These are phyloP conservation scores for Drosophila ercepeae DNA, from an alignment of 1,140 invertebrate species.

Conservation along the genomic window DNA sequence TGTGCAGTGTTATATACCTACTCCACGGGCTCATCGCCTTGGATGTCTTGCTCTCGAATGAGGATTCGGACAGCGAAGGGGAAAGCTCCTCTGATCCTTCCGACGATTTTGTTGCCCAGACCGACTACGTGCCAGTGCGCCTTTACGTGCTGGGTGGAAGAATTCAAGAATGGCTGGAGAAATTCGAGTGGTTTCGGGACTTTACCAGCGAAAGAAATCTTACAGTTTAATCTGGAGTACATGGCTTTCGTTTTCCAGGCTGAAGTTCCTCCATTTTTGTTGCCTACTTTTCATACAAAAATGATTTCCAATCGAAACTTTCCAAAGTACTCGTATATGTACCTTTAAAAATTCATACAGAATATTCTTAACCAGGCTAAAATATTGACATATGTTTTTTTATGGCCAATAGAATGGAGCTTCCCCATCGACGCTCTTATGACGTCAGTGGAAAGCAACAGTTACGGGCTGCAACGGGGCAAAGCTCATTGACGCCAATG, in stretches of 20 bases:
- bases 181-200: constrained; percentile 36
- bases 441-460: constrained; percentile 57
- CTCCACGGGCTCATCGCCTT: constrained; percentile 45
- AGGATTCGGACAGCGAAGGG: neutral
- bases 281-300: neutral
- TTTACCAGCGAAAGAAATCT: constrained; percentile 2
- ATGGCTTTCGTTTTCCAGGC: too few relatives aligned
- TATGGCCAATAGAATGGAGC: neutral
- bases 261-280: neutral
- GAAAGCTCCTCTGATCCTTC: neutral
- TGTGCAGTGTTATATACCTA: constrained; percentile 28
- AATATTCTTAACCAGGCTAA: neutral
- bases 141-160: constrained; percentile 34
- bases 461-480: constrained; percentile 33
- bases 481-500: constrained; percentile 61
- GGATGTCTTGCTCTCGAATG: constrained; percentile 46
- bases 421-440: constrained; percentile 11
- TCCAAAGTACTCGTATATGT: neutral
- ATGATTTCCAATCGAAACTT: neutral
- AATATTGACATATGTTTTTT: neutral
- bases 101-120: neutral
- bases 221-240: neutral
- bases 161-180: constrained; percentile 17
- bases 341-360: too few relatives aligned
- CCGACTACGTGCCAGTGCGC: constrained; percentile 41